Evolutionary conservation across 2,797 vertebrate species (phyloP).

Genomic region (Phrynocephalus guinanensis): DNA sequence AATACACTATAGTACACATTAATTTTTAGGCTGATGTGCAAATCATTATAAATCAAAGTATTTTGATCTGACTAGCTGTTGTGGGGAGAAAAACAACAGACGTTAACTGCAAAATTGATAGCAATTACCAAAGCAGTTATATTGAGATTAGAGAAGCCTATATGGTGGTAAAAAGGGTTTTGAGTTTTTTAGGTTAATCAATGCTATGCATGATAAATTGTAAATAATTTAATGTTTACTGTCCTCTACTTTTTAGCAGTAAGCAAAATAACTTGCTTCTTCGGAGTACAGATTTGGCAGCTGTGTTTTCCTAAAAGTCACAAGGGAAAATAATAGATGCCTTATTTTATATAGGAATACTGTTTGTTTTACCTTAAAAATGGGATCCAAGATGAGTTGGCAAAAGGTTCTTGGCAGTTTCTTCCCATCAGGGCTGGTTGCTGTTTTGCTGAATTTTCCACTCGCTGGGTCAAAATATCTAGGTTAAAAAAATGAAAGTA

Average conservation of each 20-base stretch:
- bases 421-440: slow-evolving; percentile 48
- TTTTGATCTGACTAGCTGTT: not conserved
- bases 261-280: not conserved
- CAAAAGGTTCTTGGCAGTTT: slow-evolving; percentile 60
- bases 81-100: not conserved
- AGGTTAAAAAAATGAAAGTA: slow-evolving; percentile 7
- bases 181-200: not conserved
- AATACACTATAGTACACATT: not conserved
- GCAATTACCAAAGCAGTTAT: not conserved
- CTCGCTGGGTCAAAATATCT: slow-evolving; percentile 53
- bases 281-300: not conserved
- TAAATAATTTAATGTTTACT: not conserved
- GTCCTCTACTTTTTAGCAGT: not conserved
- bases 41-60: not conserved
- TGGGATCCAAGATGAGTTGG: slow-evolving; percentile 53
- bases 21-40: not conserved
- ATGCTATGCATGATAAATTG: not conserved
- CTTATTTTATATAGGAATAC: not conserved
- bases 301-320: not conserved
- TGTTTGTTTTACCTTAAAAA: slow-evolving; percentile 50
- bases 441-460: slow-evolving; percentile 64
- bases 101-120: not conserved
- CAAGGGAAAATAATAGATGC: not conserved
- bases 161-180: not conserved
- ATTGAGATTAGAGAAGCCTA: no score